Evolutionary conservation across 2,888 invertebrate species (phyloP).

Genomic region (Hirtodrosophila trivittata): DNA sequence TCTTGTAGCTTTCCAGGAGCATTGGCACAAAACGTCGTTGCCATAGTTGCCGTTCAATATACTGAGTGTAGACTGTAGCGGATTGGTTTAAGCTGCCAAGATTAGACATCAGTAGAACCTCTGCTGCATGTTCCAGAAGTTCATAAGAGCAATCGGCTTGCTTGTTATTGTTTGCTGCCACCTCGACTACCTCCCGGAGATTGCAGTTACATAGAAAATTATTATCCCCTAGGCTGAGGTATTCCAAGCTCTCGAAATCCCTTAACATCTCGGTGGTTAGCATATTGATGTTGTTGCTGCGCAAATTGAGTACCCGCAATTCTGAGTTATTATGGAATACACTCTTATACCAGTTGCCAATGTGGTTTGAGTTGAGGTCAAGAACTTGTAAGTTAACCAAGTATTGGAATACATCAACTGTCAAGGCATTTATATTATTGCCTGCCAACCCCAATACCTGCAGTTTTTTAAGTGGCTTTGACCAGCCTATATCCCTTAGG

Average conservation of each 20-base stretch:
- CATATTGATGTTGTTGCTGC: constrained; percentile 85
- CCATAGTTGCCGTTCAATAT: constrained; percentile 41
- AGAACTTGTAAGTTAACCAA: constrained; percentile 84
- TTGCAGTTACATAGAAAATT: constrained; percentile 86
- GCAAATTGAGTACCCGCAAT: constrained; percentile 84
- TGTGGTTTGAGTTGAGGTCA: constrained; percentile 85
- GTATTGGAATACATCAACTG: constrained; percentile 70
- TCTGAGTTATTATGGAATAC: constrained; percentile 83
- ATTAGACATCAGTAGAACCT: constrained; percentile 9
- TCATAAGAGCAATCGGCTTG: constrained; percentile 65
- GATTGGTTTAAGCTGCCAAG: not conserved
- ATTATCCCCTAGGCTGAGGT: constrained; percentile 85
- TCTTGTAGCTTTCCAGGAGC: constrained; percentile 50
- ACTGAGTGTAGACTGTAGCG: not conserved
- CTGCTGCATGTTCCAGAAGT: constrained; percentile 27
- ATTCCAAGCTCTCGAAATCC: constrained; percentile 85
- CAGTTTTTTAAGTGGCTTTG: constrained; percentile 83
- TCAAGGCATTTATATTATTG: constrained; percentile 85
- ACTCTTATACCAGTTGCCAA: constrained; percentile 85
- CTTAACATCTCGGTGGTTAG: constrained; percentile 85
- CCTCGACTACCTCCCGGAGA: constrained; percentile 85
- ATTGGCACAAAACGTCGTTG: constrained; percentile 39
- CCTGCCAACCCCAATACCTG: constrained; percentile 84
- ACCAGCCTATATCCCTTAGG: constrained; percentile 82
- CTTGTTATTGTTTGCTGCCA: constrained; percentile 77